Conservation (phyloP, 2,113 vertebrate genomes). For the Pseudorasbora parva region DNA sequence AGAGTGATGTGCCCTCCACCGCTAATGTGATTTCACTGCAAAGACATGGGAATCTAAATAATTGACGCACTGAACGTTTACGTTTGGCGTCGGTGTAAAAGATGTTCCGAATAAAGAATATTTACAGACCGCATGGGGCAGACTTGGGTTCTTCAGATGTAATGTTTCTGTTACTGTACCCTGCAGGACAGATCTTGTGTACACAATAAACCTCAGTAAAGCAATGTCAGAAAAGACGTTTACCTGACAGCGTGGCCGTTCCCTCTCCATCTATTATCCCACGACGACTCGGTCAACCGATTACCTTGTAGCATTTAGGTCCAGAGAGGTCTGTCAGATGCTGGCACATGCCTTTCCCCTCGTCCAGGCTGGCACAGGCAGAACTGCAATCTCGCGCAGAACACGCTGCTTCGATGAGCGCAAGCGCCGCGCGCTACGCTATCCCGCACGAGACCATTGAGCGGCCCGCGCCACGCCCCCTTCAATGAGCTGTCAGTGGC, state of each 20-base stretch:
- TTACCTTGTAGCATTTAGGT: conserved; percentile 33
- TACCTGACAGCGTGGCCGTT: conserved; percentile 24
- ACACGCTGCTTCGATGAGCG: conserved; percentile 53
- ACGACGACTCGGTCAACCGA: not conserved
- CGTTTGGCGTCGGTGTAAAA: not conserved
- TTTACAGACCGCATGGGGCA: conserved; percentile 5
- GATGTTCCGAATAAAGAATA: not conserved
- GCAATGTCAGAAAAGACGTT: not conserved
- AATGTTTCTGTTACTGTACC: not conserved
- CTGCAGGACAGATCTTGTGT: not conserved
- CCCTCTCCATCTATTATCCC: conserved; percentile 20
- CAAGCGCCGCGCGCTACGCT: conserved; percentile 47
- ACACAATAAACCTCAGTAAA: not conserved
- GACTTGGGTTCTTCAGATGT: not conserved
- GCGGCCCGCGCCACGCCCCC: conserved; percentile 57
- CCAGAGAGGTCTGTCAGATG: conserved; percentile 15
- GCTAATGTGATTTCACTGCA: conserved; percentile 8
- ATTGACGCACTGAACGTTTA: not conserved
- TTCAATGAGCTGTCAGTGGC: conserved; percentile 45
- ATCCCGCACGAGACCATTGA: conserved; percentile 45
- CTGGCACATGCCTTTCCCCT: conserved; percentile 31
- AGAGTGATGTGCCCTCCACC: not conserved
- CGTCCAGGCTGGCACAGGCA: conserved; percentile 37
- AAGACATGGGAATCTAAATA: not conserved
- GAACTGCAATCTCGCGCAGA: conserved; percentile 50